phyloP scores from a whole-genome alignment of 2,113 vertebrate genomes.

The Tychaedon coryphoeus region DNA sequence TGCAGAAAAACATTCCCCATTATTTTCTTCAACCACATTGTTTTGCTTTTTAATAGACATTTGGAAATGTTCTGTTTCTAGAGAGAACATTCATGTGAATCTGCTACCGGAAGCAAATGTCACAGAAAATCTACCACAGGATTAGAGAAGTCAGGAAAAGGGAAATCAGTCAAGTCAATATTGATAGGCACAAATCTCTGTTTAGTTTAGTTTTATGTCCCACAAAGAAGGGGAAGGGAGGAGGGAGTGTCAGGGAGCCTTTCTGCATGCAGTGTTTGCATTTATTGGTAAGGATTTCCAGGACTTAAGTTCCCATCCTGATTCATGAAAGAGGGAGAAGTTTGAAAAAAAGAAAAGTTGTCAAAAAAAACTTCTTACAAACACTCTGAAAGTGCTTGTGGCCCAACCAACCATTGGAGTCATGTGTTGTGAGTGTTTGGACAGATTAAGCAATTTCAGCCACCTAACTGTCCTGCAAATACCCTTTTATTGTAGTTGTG shows the following conservation, averaged over 20 bases:
- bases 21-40: constrained; percentile 34
- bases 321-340: neutral
- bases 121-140: constrained; percentile 39
- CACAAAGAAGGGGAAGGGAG: neutral
- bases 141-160: constrained; percentile 57
- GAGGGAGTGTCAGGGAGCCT: neutral
- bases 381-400: neutral
- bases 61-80: constrained; percentile 41
- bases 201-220: constrained; percentile 14
- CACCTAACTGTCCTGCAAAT: neutral
- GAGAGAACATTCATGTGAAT: neutral
- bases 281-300: constrained; percentile 9
- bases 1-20: constrained; percentile 15
- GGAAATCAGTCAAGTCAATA: constrained; percentile 43
- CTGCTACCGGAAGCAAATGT: constrained; percentile 31
- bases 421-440: neutral
- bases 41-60: constrained; percentile 44
- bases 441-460: neutral
- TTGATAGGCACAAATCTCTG: constrained; percentile 48
- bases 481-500: neutral
- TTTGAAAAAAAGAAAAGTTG: neutral
- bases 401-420: neutral
- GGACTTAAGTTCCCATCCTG: neutral
- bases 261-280: neutral
- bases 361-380: constrained; percentile 35